phyloP scores from a whole-genome alignment of 2,888 invertebrate genomes.

The Tetranychus piercei region DNA sequence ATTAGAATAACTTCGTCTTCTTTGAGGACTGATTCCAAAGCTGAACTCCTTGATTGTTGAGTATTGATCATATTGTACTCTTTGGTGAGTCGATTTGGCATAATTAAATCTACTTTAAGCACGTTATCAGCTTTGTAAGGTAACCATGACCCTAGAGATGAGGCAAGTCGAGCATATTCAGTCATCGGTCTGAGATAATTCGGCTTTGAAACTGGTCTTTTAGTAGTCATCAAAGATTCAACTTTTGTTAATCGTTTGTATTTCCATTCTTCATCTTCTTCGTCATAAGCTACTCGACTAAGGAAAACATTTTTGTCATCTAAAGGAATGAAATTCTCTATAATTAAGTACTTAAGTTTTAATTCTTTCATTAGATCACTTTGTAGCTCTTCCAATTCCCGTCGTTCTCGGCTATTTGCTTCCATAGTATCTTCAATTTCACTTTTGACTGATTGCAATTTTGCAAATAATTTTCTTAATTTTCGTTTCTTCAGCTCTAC shows the following conservation, averaged over 20 bases:
- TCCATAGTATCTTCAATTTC: constrained; percentile 64
- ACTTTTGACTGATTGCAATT: constrained; percentile 52
- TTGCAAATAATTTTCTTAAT: constrained; percentile 68
- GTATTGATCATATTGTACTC: constrained; percentile 50
- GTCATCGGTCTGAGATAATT: constrained; percentile 45
- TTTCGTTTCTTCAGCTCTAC: constrained; percentile 89
- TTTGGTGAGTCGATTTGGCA: constrained; percentile 55
- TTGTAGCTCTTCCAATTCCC: constrained; percentile 74
- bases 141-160: constrained; percentile 35
- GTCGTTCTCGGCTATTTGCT: constrained; percentile 72
- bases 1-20: constrained; percentile 33
- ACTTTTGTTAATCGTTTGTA: neutral
- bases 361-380: constrained; percentile 74
- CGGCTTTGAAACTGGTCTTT: constrained; percentile 46
- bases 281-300: constrained; percentile 55
- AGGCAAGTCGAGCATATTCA: constrained; percentile 41
- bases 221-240: constrained; percentile 24
- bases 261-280: constrained; percentile 60
- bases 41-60: constrained; percentile 52
- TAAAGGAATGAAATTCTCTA: constrained; percentile 34
- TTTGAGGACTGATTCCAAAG: constrained; percentile 46
- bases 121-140: constrained; percentile 47
- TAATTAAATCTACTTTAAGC: constrained; percentile 51
- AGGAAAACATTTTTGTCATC: constrained; percentile 57
- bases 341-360: constrained; percentile 52